A percentile compares a stretch with the other conserved stretches of the same genome.
Conservation (phyloP, 2,113 vertebrate genomes). For the Gorsachius goisagi region DNA sequence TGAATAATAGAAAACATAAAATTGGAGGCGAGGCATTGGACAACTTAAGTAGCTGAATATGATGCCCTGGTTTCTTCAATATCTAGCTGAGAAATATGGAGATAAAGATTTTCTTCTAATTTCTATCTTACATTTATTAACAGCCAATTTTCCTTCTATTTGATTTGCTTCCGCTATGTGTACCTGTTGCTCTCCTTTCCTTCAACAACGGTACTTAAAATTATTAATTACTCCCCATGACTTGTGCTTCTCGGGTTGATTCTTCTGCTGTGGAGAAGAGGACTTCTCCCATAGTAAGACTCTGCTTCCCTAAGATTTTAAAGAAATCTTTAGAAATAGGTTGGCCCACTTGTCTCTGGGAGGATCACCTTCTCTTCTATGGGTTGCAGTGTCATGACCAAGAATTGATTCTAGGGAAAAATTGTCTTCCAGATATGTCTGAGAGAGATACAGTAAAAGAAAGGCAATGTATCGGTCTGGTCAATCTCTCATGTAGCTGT, state of each 20-base stretch:
- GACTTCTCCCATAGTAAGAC: not conserved
- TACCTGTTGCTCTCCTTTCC: not conserved
- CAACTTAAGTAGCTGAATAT: not conserved
- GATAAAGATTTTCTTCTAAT: not conserved
- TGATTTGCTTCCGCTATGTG: not conserved
- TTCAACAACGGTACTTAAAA: not conserved
- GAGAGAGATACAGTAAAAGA: not conserved
- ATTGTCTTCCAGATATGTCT: not conserved
- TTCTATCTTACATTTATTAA: not conserved
- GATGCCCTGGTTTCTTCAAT: not conserved
- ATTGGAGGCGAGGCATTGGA: not conserved
- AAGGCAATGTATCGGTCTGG: not conserved
- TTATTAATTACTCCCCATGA: not conserved
- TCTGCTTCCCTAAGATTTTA: not conserved
- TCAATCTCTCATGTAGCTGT: not conserved
- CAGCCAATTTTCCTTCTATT: not conserved
- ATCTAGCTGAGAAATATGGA: not conserved
- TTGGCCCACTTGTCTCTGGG: not conserved
- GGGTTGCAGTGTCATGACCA: not conserved
- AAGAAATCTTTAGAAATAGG: not conserved
- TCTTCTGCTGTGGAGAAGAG: not conserved
- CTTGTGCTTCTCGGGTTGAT: not conserved
- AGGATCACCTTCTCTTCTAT: not conserved
- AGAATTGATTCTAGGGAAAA: not conserved
- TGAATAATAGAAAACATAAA: not conserved